Conservation (phyloP, 1,140 invertebrate species). For the Notospermus geniculatus region DNA sequence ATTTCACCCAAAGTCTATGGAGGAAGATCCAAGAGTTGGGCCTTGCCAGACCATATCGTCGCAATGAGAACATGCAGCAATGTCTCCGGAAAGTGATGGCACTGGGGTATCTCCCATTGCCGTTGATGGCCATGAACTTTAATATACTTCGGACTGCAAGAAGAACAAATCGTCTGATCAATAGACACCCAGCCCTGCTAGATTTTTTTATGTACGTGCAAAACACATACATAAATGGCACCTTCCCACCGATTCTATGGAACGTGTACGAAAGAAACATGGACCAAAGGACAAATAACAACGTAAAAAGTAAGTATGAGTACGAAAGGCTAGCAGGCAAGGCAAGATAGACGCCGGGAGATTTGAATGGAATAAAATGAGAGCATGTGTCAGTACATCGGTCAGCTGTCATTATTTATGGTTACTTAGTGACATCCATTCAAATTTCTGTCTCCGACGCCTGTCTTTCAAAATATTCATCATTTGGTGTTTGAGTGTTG, state of each 20-base stretch:
- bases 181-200: slow-evolving; percentile 10
- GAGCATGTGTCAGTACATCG: too few species aligned
- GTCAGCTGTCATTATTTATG: too few species aligned
- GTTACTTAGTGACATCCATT: too few species aligned
- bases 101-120: slow-evolving; percentile 13
- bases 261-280: slow-evolving; percentile 19
- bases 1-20: slow-evolving; percentile 23
- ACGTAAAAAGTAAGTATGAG: too few species aligned
- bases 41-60: slow-evolving; percentile 5
- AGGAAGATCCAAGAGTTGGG: slow-evolving; percentile 23
- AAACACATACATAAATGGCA: slow-evolving; percentile 11
- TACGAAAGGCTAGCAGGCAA: too few species aligned
- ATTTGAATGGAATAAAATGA: too few species aligned
- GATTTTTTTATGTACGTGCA: slow-evolving; percentile 8
- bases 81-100: slow-evolving; percentile 16
- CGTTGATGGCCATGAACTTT: slow-evolving; percentile 15
- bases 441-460: too few species aligned
- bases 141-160: neutral
- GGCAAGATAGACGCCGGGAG: too few species aligned
- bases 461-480: too few species aligned
- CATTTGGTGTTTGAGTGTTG: too few species aligned
- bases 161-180: neutral
- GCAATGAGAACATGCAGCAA: neutral
- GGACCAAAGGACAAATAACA: slow-evolving; percentile 17
- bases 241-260: slow-evolving; percentile 11